Evolutionary conservation across 64 coral and sea anemone species (phyloP).

Genomic region (Stichodactyla helianthus): DNA sequence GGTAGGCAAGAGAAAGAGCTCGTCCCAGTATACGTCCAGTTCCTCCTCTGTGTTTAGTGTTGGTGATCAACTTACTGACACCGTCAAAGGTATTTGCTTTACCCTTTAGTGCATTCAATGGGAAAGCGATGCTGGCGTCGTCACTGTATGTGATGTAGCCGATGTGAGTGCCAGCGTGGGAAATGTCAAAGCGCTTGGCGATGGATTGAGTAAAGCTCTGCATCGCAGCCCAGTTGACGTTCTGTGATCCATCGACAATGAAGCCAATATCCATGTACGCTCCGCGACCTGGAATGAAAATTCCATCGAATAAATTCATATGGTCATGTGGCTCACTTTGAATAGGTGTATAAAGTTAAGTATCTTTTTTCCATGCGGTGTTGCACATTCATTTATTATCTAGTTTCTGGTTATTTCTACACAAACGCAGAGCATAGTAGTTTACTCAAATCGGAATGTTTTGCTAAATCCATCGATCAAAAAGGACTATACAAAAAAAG

Average conservation of each 20-base stretch:
- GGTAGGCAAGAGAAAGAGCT: constrained; percentile 39
- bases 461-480: too few relatives aligned
- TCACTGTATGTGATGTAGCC: constrained; percentile 45
- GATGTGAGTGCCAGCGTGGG: constrained; percentile 32
- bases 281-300: background rate
- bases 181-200: constrained; percentile 43
- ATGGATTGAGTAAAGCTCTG: constrained; percentile 29
- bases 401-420: too few relatives aligned
- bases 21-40: constrained; percentile 17
- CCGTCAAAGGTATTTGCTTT: constrained; percentile 27
- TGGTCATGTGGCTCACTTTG: too few relatives aligned
- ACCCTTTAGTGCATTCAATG: constrained; percentile 44
- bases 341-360: too few relatives aligned
- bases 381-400: too few relatives aligned
- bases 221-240: constrained; percentile 23
- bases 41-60: constrained; percentile 9
- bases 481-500: too few relatives aligned
- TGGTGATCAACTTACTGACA: constrained; percentile 37
- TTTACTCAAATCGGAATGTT: too few relatives aligned
- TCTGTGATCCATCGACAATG: constrained; percentile 43
- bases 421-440: too few relatives aligned
- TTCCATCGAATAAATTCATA: background rate
- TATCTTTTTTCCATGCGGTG: too few relatives aligned
- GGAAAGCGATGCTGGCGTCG: constrained; percentile 38
- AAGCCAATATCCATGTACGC: constrained; percentile 53